phyloP scores from a whole-genome alignment of 2,888 invertebrate species.

The Poecilus cupreus region DNA sequence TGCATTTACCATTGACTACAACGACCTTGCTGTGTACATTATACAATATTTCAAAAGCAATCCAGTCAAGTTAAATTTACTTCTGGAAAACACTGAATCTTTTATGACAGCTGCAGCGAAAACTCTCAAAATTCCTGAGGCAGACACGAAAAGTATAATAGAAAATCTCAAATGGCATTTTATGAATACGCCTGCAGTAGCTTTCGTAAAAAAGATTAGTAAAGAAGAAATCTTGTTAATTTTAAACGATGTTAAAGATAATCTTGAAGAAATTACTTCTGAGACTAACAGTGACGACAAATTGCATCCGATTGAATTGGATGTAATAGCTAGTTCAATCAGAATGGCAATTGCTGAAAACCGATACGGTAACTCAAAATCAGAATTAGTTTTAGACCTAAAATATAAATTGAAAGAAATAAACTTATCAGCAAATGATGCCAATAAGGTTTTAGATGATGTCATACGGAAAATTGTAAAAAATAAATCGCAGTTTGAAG shows the following conservation, averaged over 20 bases:
- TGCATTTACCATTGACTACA: neutral
- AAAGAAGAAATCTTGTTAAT: constrained; percentile 2
- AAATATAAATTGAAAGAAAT: neutral
- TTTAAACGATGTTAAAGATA: neutral
- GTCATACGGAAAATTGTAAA: neutral
- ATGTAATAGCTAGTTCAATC: neutral
- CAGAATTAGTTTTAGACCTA: neutral
- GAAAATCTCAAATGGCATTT: neutral
- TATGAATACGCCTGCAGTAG: too few relatives aligned
- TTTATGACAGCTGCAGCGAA: neutral
- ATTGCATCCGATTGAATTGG: neutral
- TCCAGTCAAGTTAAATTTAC: neutral
- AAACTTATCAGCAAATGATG: neutral
- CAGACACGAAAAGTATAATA: neutral
- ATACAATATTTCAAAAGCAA: neutral
- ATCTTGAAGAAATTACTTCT: neutral
- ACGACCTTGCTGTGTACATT: neutral
- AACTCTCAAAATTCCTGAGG: neutral
- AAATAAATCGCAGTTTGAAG: neutral
- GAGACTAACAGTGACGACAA: neutral
- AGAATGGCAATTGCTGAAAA: neutral
- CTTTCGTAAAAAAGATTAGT: too few relatives aligned
- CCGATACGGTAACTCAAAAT: neutral
- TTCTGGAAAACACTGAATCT: neutral
- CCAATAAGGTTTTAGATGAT: neutral